Conservation (phyloP, 2,797 vertebrate genomes). For the Ptychadena robeensis region DNA sequence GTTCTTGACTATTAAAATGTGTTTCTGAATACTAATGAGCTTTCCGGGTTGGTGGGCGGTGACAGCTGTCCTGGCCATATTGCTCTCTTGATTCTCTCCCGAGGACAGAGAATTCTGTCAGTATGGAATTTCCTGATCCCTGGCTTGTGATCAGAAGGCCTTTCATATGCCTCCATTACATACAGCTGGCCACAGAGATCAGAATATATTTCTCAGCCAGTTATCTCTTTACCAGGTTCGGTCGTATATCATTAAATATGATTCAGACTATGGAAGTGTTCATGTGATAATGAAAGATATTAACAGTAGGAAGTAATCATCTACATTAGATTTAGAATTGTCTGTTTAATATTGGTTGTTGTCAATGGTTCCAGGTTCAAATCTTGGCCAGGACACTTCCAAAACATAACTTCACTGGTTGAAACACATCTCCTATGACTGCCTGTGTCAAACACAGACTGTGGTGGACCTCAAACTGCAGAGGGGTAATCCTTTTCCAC, state of each 20-base stretch:
- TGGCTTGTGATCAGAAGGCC: neutral
- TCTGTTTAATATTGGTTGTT: too few species aligned
- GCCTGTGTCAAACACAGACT: too few species aligned
- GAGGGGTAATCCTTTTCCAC: too few species aligned
- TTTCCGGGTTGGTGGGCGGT: slow-evolving; percentile 42
- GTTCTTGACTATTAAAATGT: slow-evolving; percentile 12
- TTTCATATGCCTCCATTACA: neutral
- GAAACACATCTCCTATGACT: too few species aligned
- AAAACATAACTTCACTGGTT: too few species aligned
- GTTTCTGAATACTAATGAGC: slow-evolving; percentile 42
- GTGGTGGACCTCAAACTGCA: too few species aligned
- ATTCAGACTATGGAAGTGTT: neutral
- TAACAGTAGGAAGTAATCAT: too few species aligned
- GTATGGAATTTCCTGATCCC: neutral
- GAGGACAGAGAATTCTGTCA: slow-evolving; percentile 8
- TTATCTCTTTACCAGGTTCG: neutral
- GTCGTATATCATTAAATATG: neutral
- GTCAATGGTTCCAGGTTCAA: too few species aligned
- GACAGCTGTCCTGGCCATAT: slow-evolving; percentile 51
- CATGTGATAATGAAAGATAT: too few species aligned
- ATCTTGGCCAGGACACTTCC: too few species aligned
- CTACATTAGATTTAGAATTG: too few species aligned
- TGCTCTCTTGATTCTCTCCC: slow-evolving; percentile 26
- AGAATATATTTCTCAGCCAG: neutral
- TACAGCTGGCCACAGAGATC: neutral